Evolutionary conservation across 1,140 invertebrate genomes (phyloP), one percentile per base, ranked within the genome.

Genomic region (Drosophila simulans): DNA sequence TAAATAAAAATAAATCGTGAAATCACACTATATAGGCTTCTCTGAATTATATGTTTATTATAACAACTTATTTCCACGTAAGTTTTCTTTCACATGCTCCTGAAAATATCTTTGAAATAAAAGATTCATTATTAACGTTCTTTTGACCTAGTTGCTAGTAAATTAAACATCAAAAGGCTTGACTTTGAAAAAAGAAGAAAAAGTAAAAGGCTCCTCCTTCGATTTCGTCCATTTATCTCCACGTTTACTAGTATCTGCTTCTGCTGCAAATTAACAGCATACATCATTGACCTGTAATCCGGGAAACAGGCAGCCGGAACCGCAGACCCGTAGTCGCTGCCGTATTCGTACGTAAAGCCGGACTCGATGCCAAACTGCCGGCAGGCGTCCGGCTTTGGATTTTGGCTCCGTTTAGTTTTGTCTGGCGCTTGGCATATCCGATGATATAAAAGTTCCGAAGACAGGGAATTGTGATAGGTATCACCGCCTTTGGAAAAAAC

Each of bases 201-300:
- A 37, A n/a, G 66, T 8, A 17, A n/a, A n/a, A 10, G 35, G 25
- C 64, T 52, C 25, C 25, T 48, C 34, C 42, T 54, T 17, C 43
- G 64, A n/a, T 52, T 22, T 27, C 51, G 58, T n/a, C 31, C 54
- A 39, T 51, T 49, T 46, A 5, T n/a, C n/a, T n/a, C n/a, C n/a
- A n/a, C 43, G 60, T 22, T 49, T 43, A 56, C 62, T 54, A 60
- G 73, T 54, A 70, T 58, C 59, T 35, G 37, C 31, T 51, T 45
- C 37, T 22, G 39, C 20, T 85, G 72, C 81, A 85, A 85, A 85
- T 85, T 80, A 85, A 68, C 72, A 77, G 54, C 68, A 85, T 85
- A 85, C 68, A 85, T 85, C 81, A 74, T 73, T 80, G 77, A 80
- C 58, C 81, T 76, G 65, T 79, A 76, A 80, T 79, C 62, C 49